Base-by-base conservation (phyloP, 2,113 vertebrate genomes). In the Callaeas wilsoni region DNA sequence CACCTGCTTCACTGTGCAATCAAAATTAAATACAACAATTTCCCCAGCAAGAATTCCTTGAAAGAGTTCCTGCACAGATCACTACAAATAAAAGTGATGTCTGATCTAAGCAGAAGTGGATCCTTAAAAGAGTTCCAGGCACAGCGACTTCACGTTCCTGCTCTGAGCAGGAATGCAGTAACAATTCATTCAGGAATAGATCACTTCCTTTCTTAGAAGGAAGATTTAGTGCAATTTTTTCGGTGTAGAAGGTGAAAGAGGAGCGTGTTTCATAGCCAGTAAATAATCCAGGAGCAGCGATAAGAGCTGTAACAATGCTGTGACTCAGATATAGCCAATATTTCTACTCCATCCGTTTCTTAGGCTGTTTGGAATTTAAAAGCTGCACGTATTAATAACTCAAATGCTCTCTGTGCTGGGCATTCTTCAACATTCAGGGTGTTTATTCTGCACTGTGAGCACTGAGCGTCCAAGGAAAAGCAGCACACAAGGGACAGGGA, bases 291-390 rank as follows among this genome's bases (percentile, higher is more conserved):
- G 35, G 23, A 56, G 74, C 39, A 29, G n/a, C 17, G 64, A 19
- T 18, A 18, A 33, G 57, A 47, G 62, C 2, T 33, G 47, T 4
- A 39, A 8, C 53, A 47, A 4, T 0, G 1, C 4, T 33, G 49
- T 17, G 67, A 33, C 71, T 65, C 59, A 35, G 37, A 16, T 9
- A 12, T 1, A 62, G 75, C 21, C 63, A 57, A 2, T 6, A 19
- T 50, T 88, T 71, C 53, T 46, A 32, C 13, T 46, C 23, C 50
- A 67, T 44, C 50, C 16, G 0, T 42, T 52, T 67, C 52, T 69
- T 8, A 35, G 57, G n/a, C 63, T 4, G 0, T 2, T 33, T 55
- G 55, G 79, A 73, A 41, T 63, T 46, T 39, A 41, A 85, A 87
- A 82, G 49, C 33, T 63, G 44, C 37, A 30, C 9, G 15, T 5